Evolutionary conservation across 1,140 invertebrate species (phyloP), one percentile per base, ranked within the genome.

Genomic region (Capitella teleta): DNA sequence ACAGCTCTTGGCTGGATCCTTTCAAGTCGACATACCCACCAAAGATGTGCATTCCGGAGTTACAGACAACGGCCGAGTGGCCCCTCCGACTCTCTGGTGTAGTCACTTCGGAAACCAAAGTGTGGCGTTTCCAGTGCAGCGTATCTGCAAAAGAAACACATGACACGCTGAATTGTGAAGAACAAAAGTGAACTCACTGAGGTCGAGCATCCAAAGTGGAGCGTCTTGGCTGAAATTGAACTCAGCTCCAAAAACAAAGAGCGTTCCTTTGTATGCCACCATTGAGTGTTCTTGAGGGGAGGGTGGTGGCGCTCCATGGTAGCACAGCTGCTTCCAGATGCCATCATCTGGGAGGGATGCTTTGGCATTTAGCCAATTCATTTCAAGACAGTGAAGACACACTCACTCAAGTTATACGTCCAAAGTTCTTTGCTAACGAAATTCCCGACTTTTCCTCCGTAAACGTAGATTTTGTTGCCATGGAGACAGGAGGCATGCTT

Each of bases 211-310:
- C 88, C 88, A 93, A 1, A 92, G 76, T 12, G 87, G 86, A 0
- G 86, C 87, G 67, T 89, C 86, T 36, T 79, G 82, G 28, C 78
- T 79, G 24, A 80, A 78, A 14, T 21, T 85, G 83, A 91, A 78
- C 61, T 90, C 85, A 0, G 88, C 89, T 0, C 89, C 89, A 73
- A 92, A 92, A 30, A 92, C 81, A 61, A 89, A 87, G 25, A 93
- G 76, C 48, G 76, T 77, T 55, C 80, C 78, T 61, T 79, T n/a
- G n/a, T n/a, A n/a, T n/a, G n/a, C n/a, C n/a, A n/a, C n/a, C n/a
- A n/a, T n/a, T n/a, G n/a, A n/a, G n/a, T n/a, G n/a, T n/a, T n/a
- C n/a, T n/a, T n/a, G n/a, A n/a, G n/a, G n/a, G n/a, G n/a, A n/a
- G n/a, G n/a, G n/a, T n/a, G n/a, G n/a, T n/a, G n/a, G n/a, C n/a